Evolutionary conservation across 1,140 invertebrate species (phyloP), one percentile per base, ranked within the genome.

Genomic region (Drosophila suzukii): DNA sequence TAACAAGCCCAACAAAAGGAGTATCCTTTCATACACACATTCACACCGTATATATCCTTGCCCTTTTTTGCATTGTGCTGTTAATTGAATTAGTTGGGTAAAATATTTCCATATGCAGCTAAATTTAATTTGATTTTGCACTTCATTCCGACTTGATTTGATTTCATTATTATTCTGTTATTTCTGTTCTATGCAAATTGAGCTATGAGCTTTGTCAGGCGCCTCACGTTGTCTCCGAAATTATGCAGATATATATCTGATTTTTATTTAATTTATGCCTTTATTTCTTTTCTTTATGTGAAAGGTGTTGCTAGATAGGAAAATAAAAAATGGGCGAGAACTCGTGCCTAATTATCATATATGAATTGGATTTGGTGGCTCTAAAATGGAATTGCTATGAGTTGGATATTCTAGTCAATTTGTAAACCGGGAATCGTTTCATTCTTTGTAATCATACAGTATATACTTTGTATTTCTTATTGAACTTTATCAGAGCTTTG

Each of bases 41-140:
- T 36, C 15, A 59, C 5, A 34, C 7, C 43, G 17, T 13, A 10
- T 5, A 32, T 34, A 49, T 30, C 70, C 46, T 63, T 55, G 58
- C 54, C 75, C 36, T 71, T 78, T 78, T 78, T 43, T 57, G 63
- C 65, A 88, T 89, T 88, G 83, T 88, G 76, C n/a, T 38, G 51
- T 83, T 89, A 89, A 88, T 88, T 88, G 79, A 88, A 89, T 88
- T 83, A 89, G 84, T 79, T 83, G 50, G 43, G 34, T 61, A 58
- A 75, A 74, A 78, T 75, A 82, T 75, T 60, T 65, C 61, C 65
- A 75, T 83, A 82, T 82, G 81, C 80, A 75, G 78, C 15, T 32
- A 67, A 74, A 78, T 74, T 84, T 81, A 72, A 84, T 85, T 84
- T 81, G 13, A 70, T 70, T 72, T 79, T 61, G 51, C 66, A 60